Evolutionary conservation across 1,140 invertebrate species (phyloP).

Genomic region (Bombus soroeensis): DNA sequence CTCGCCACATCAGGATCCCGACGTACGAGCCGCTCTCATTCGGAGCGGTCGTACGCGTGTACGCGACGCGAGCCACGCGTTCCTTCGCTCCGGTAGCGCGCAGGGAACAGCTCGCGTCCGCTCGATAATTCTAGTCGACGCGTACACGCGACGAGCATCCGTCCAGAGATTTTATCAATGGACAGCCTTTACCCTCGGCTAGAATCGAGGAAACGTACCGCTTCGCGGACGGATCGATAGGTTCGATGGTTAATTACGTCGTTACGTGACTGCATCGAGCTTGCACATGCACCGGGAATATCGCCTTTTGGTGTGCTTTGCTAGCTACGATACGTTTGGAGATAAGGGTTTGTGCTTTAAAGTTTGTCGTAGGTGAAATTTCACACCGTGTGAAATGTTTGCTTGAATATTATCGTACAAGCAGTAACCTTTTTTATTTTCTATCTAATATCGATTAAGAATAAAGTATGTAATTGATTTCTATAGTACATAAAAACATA

Average conservation of each 20-base stretch:
- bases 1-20: constrained; percentile 80
- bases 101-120: constrained; percentile 16
- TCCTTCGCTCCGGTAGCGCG: constrained; percentile 1
- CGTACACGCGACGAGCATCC: constrained; percentile 31
- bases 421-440: no score
- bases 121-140: constrained; percentile 50
- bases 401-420: no score
- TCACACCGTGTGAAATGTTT: no score
- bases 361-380: not conserved
- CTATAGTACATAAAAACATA: no score
- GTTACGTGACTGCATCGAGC: constrained; percentile 12
- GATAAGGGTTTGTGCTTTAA: not conserved
- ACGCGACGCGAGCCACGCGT: constrained; percentile 34
- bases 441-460: no score
- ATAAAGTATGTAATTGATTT: no score
- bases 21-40: constrained; percentile 53
- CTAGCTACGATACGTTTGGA: not conserved
- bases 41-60: constrained; percentile 28
- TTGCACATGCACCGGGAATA: not conserved
- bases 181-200: not conserved
- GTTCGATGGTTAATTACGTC: constrained; percentile 11
- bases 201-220: not conserved
- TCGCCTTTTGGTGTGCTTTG: not conserved
- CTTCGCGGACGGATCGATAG: not conserved
- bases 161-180: constrained; percentile 43